Evolutionary conservation across 2,113 vertebrate species (phyloP).

Genomic region (Henicopernis longicauda): DNA sequence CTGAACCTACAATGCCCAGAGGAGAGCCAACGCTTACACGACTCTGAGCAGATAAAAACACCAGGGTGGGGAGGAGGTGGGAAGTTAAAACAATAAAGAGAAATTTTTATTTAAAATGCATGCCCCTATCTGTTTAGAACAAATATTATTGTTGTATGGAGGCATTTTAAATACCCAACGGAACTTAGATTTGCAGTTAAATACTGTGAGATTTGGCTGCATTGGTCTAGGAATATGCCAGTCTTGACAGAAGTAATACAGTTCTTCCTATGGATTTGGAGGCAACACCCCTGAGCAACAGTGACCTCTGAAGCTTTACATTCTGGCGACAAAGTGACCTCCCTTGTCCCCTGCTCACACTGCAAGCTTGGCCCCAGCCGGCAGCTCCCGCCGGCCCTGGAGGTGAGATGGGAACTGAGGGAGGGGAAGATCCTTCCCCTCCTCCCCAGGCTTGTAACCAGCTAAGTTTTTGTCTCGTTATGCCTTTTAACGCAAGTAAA

Average conservation of each 20-base stretch:
- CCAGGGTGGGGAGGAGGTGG: accelerated
- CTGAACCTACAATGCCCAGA: slow-evolving; percentile 18
- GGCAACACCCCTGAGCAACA: not conserved
- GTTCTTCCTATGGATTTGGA: not conserved
- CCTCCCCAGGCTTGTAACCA: not conserved
- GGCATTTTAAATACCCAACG: not conserved
- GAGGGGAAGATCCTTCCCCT: not conserved
- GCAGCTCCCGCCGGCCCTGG: not conserved
- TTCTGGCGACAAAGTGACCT: not conserved
- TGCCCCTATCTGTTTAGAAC: not conserved
- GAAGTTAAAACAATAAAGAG: not conserved
- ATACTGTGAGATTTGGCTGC: not conserved
- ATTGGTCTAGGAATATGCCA: not conserved
- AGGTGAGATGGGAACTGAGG: not conserved
- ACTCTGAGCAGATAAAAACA: not conserved
- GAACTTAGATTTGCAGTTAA: not conserved
- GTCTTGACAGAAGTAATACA: not conserved
- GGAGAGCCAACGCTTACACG: not conserved
- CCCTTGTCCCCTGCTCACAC: not conserved
- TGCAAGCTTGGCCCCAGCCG: accelerated
- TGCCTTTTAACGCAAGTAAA: slow-evolving; percentile 56
- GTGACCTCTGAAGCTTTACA: not conserved
- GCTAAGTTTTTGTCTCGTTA: slow-evolving; percentile 58
- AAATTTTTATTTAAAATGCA: not conserved
- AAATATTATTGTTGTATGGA: not conserved